Base-by-base conservation (phyloP, 64 coral and sea anemone species). In the Anthopleura sola region DNA sequence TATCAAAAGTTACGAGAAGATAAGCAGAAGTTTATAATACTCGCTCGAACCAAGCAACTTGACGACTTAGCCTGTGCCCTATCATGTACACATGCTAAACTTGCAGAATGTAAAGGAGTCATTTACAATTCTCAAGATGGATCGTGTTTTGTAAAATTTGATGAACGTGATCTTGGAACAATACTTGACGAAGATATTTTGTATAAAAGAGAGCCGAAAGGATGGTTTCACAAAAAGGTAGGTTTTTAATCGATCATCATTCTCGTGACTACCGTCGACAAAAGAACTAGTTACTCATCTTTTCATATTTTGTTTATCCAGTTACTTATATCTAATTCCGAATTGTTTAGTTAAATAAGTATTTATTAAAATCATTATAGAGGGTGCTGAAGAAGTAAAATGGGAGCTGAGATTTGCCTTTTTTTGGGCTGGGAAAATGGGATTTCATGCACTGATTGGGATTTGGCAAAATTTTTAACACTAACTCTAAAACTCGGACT, bases 81-180 rank as follows among this genome's bases (percentile, higher is more conserved):
- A 2, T 2, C 29, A 1, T 71, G 66, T 34, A 71, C 66, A 5
- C 66, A 16, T 71, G 66, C 66, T 9, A 71, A 71, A 16, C 3
- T 3, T 32, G 20, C 66, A 12, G 20, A 13, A 20, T 71, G 66
- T 13, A 71, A 71, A 71, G 66, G 66, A 71, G 1, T 71, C 66
- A 34, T 71, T 71, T 71, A 71, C 28, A 34, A 34, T 28, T 28
- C 7, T n/a, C 13, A 71, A 32, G 66, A 32, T 4, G 29, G 29
- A 10, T 71, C 66, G 26, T 71, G 66, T 71, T 71, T 32, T 34
- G 66, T 71, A 71, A 71, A 71, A 71, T 71, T 71, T 71, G 29
- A 71, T 32, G 24, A 71, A 71, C 28, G 28, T 34, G 66, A 71
- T 13, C 0, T 71, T 34, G 66, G 66, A 15, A 71, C 66, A 32